Conservation (phyloP, 2,888 invertebrate species). For the Galeruca laticollis region DNA sequence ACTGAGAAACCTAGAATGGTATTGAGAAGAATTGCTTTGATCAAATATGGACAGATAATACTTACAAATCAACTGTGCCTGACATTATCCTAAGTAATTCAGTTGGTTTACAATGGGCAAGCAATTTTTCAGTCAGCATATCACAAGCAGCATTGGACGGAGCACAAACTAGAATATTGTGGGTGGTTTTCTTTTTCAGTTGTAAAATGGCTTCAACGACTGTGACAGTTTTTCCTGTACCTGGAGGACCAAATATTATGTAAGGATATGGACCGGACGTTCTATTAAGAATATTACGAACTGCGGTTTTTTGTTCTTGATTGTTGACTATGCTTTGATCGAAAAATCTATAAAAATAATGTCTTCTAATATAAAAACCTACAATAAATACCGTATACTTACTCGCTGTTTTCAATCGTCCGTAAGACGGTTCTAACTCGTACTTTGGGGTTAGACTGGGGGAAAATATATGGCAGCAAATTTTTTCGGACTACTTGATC, state of each 20-base stretch:
- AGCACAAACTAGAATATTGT: constrained; percentile 74
- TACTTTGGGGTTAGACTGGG: constrained; percentile 42
- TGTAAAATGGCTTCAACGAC: constrained; percentile 78
- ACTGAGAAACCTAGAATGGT: too few species aligned
- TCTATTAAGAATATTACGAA: constrained; percentile 75
- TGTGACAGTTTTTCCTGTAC: constrained; percentile 82
- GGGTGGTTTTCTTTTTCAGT: constrained; percentile 58
- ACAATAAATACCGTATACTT: background rate
- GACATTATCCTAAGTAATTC: constrained; percentile 69
- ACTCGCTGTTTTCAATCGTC: constrained; percentile 8
- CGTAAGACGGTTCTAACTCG: constrained; percentile 45
- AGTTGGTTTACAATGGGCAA: constrained; percentile 52
- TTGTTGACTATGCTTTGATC: constrained; percentile 68
- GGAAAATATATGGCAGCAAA: constrained; percentile 53
- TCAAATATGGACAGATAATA: constrained; percentile 56
- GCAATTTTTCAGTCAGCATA: constrained; percentile 69
- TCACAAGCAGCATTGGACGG: constrained; percentile 82
- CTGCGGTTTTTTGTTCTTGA: constrained; percentile 74
- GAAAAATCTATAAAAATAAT: constrained; percentile 59
- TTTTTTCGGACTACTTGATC: constrained; percentile 53
- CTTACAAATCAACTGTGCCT: constrained; percentile 62
- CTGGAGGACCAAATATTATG: constrained; percentile 89
- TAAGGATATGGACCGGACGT: constrained; percentile 78
- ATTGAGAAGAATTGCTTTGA: background rate
- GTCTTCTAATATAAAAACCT: background rate